These are phyloP conservation scores for Onychomys arenicola DNA, from an alignment of 2,797 vertebrate genomes.

Conservation along the genomic window DNA sequence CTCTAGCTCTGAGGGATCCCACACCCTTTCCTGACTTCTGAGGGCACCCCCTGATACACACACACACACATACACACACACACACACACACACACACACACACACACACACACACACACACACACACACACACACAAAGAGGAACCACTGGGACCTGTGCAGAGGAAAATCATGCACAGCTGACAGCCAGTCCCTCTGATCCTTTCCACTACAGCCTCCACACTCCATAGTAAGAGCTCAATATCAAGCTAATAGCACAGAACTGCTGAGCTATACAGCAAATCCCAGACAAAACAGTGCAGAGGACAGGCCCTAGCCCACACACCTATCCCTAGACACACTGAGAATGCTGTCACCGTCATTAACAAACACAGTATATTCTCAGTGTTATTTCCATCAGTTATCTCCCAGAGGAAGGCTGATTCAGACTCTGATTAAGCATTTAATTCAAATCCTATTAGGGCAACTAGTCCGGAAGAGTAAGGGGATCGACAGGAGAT, in stretches of 20 bases:
- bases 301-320: neutral
- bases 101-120: neutral
- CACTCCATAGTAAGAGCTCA: neutral
- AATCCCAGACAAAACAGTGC: neutral
- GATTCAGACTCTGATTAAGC: slow-evolving; percentile 44
- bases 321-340: neutral
- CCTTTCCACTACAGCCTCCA: neutral
- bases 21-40: neutral
- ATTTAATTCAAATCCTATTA: slow-evolving; percentile 27
- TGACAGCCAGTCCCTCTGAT: neutral
- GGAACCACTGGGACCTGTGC: neutral
- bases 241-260: neutral
- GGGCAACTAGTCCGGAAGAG: neutral
- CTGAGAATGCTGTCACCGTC: neutral
- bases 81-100: too few species aligned
- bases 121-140: neutral
- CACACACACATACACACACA: too few species aligned
- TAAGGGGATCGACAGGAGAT: neutral
- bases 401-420: neutral
- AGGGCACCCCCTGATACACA: too few species aligned
- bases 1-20: neutral
- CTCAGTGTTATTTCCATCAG: neutral
- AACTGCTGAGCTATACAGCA: neutral
- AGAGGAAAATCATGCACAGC: neutral
- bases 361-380: neutral